Evolutionary conservation across 1,140 invertebrate species (phyloP).

Genomic region (Drosophila mayri): DNA sequence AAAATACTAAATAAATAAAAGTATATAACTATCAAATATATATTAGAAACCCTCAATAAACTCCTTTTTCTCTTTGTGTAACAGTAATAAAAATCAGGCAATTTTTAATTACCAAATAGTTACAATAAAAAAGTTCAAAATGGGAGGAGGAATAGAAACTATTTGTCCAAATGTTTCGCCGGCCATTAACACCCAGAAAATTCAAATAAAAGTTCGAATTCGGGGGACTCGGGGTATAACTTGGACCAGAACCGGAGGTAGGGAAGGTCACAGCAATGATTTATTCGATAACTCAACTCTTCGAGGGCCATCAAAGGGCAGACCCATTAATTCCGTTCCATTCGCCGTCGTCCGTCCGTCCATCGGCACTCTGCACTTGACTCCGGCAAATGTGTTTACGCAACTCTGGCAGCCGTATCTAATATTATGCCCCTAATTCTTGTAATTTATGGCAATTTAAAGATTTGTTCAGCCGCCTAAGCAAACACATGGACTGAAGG

Average conservation of each 20-base stretch:
- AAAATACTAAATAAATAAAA: not conserved
- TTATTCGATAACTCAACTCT: constrained; percentile 38
- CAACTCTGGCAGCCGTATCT: constrained; percentile 41
- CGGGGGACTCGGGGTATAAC: not conserved
- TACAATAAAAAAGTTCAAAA: constrained; percentile 9
- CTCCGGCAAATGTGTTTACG: constrained; percentile 53
- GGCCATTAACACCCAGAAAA: constrained; percentile 49
- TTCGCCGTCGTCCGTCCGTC: constrained; percentile 26
- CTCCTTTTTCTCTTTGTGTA: not conserved
- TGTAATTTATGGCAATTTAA: constrained; percentile 69
- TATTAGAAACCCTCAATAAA: not conserved
- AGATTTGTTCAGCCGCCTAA: constrained; percentile 43
- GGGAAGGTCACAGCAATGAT: constrained; percentile 59
- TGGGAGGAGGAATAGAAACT: not conserved
- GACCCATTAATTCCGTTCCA: constrained; percentile 63
- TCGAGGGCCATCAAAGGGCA: constrained; percentile 47
- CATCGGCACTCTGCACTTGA: constrained; percentile 60
- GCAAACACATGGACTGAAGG: constrained; percentile 10
- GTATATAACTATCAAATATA: not conserved
- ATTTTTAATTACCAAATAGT: constrained; percentile 15
- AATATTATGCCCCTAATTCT: constrained; percentile 35
- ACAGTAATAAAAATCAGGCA: constrained; percentile 8
- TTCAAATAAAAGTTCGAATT: constrained; percentile 28
- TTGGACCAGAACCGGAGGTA: constrained; percentile 3
- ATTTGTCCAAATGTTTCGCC: constrained; percentile 9